These are phyloP conservation scores for Galleria mellonella DNA, from an alignment of 1,140 invertebrate species.

Conservation along the genomic window DNA sequence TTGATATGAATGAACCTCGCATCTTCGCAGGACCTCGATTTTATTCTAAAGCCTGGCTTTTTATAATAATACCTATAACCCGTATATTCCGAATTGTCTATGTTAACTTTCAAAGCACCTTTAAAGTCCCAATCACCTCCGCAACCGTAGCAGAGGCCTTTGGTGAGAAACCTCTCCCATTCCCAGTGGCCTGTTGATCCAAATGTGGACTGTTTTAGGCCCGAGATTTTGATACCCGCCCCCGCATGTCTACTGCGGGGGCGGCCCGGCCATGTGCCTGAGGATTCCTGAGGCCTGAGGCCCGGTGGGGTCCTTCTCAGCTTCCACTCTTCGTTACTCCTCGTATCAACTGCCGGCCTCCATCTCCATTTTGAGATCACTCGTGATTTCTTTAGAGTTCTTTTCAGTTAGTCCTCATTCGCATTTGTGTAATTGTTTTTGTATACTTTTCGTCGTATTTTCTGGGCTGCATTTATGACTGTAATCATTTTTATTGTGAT, in stretches of 20 bases:
- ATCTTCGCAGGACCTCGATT: constrained; percentile 73
- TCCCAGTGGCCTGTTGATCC: background rate
- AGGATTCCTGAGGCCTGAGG: constrained; percentile 24
- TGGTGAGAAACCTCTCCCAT: constrained; percentile 53
- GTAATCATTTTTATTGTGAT: background rate
- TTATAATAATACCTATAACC: constrained; percentile 59
- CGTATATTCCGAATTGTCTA: constrained; percentile 66
- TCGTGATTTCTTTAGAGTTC: constrained; percentile 34
- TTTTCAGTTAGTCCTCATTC: constrained; percentile 14
- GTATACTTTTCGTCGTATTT: constrained; percentile 10
- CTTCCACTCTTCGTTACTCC: constrained; percentile 57
- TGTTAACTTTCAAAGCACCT: constrained; percentile 57
- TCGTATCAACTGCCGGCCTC: constrained; percentile 56
- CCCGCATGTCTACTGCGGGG: constrained; percentile 42
- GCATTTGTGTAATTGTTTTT: constrained; percentile 14
- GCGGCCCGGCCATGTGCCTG: constrained; percentile 65
- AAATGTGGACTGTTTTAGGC: constrained; percentile 11
- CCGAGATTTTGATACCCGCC: constrained; percentile 18
- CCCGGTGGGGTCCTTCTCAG: constrained; percentile 48
- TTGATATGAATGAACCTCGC: constrained; percentile 79
- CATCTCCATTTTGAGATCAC: constrained; percentile 71
- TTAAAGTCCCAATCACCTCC: constrained; percentile 60
- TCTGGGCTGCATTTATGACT: constrained; percentile 17
- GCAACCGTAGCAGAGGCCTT: constrained; percentile 55
- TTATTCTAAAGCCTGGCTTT: constrained; percentile 51